Percentiles rank a stretch among this genome's conserved stretches.
phyloP scores from a whole-genome alignment of 2,888 invertebrate genomes.

The Linnaemya tessellans region DNA sequence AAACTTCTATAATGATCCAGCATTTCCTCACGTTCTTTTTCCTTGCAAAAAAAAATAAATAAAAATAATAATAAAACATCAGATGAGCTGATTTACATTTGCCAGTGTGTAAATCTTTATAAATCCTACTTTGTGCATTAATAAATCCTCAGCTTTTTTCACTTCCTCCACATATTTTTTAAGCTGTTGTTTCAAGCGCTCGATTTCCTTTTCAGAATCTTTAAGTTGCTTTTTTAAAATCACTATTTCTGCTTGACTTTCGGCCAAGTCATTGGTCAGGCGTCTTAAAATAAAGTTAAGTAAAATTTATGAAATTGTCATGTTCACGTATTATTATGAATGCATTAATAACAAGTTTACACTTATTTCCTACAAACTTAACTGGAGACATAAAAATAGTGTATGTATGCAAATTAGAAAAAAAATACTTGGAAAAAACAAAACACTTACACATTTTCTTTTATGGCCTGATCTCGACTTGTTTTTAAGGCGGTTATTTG shows the following conservation, averaged over 20 bases:
- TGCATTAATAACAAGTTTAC: constrained; percentile 51
- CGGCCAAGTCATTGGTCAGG: constrained; percentile 89
- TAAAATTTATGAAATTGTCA: constrained; percentile 41
- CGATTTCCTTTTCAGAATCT: constrained; percentile 88
- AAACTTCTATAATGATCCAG: constrained; percentile 91
- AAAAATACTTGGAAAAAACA: neutral
- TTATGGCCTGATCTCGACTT: constrained; percentile 81
- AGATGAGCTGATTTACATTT: neutral
- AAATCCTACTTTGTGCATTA: constrained; percentile 86
- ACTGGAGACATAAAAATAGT: constrained; percentile 4
- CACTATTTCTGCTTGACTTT: constrained; percentile 86
- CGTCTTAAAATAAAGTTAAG: constrained; percentile 83
- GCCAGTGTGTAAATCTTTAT: neutral
- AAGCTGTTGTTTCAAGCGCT: constrained; percentile 89
- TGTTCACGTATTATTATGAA: neutral
- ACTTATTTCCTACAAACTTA: constrained; percentile 44
- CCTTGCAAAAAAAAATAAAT: constrained; percentile 84
- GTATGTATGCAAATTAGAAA: constrained; percentile 17
- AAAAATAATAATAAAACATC: constrained; percentile 20
- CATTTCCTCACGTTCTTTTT: constrained; percentile 91
- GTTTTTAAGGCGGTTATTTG: constrained; percentile 80
- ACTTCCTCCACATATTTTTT: constrained; percentile 93
- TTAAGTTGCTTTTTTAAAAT: constrained; percentile 88
- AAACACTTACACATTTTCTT: constrained; percentile 81
- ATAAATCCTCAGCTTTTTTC: constrained; percentile 90